These are phyloP conservation scores for Caenorhabditis panamensis DNA, from an alignment of 2,888 invertebrate genomes.

Conservation along the genomic window DNA sequence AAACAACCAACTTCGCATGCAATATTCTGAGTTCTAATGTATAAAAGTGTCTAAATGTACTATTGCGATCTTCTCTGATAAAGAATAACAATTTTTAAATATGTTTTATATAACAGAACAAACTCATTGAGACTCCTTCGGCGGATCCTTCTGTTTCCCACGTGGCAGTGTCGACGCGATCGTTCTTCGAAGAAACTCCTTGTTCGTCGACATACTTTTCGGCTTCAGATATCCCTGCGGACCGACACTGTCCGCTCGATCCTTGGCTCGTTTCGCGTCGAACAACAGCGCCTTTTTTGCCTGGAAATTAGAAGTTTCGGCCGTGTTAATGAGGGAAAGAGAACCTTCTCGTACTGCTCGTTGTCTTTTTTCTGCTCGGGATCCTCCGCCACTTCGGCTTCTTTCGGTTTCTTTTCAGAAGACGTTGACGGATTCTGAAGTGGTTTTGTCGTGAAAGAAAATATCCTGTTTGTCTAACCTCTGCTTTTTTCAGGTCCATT, in stretches of 20 bases:
- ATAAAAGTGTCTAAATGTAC: background rate
- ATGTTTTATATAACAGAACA: background rate
- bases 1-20: background rate
- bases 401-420: constrained; percentile 6
- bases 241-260: constrained; percentile 65
- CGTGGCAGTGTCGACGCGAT: constrained; percentile 65
- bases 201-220: constrained; percentile 69
- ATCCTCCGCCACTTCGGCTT: background rate
- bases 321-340: background rate
- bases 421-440: constrained; percentile 43
- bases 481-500: constrained; percentile 34
- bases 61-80: background rate
- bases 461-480: no score
- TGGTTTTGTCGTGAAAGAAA: no score
- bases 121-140: constrained; percentile 10
- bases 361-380: constrained; percentile 16
- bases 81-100: background rate
- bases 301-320: constrained; percentile 10
- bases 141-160: constrained; percentile 32
- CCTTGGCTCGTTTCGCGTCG: constrained; percentile 69
- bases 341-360: constrained; percentile 27
- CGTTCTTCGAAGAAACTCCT: constrained; percentile 67
- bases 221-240: constrained; percentile 73
- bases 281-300: constrained; percentile 67
- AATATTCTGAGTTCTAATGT: background rate